These are phyloP conservation scores for Periphyllus acericola DNA, from an alignment of 2,888 invertebrate species.

Conservation along the genomic window DNA sequence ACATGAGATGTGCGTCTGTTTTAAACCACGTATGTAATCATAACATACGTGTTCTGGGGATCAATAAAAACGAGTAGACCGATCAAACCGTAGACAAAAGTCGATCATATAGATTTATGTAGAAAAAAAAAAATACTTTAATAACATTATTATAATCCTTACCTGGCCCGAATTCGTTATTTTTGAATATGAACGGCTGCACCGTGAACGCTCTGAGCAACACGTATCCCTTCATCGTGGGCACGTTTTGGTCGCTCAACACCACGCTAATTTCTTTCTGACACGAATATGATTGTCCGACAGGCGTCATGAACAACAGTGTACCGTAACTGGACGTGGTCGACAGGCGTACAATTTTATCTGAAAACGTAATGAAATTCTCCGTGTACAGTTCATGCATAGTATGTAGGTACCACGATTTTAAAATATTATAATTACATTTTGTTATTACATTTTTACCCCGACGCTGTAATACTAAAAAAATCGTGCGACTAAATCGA, in stretches of 20 bases:
- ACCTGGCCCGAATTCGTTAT: conserved; percentile 63
- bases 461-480: background rate
- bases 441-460: too few relatives aligned
- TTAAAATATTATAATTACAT: background rate
- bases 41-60: too few relatives aligned
- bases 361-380: conserved; percentile 41
- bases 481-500: too few relatives aligned
- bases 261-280: conserved; percentile 75
- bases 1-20: too few relatives aligned
- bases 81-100: too few relatives aligned
- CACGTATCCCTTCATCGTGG: conserved; percentile 73
- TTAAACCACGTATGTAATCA: too few relatives aligned
- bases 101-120: too few relatives aligned
- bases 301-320: conserved; percentile 84
- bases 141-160: too few relatives aligned
- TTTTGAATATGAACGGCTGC: conserved; percentile 86
- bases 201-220: conserved; percentile 78
- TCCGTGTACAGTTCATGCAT: background rate
- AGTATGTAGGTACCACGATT: too few relatives aligned
- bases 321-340: conserved; percentile 67
- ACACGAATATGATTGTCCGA: conserved; percentile 86
- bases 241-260: conserved; percentile 70
- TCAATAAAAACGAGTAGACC: too few relatives aligned
- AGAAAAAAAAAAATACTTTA: too few relatives aligned
- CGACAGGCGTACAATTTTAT: conserved; percentile 64